These are phyloP conservation scores for Hypolimnas misippus DNA, from an alignment of 2,888 invertebrate species.

Conservation along the genomic window DNA sequence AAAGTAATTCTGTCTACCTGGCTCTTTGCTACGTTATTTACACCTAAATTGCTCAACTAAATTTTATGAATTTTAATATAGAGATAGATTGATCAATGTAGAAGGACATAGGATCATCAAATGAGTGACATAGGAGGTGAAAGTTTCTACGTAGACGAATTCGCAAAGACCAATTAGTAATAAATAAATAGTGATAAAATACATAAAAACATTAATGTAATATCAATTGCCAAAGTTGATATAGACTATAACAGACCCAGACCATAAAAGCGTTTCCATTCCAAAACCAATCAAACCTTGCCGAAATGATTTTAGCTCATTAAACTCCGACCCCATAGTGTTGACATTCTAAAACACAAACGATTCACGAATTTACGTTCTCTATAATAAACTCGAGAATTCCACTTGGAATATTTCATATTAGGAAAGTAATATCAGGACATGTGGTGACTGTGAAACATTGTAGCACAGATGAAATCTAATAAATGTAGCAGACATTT, in stretches of 20 bases:
- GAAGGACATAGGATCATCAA: no score
- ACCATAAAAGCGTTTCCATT: slow-evolving; percentile 22
- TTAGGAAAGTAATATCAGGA: slow-evolving; percentile 37
- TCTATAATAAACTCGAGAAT: slow-evolving; percentile 16
- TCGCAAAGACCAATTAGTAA: no score
- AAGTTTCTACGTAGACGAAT: no score
- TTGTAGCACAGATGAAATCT: slow-evolving; percentile 39
- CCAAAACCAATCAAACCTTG: slow-evolving; percentile 33
- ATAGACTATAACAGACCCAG: slow-evolving; percentile 7
- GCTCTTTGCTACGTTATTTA: no score
- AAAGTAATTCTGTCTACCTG: no score
- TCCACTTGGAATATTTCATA: slow-evolving; percentile 24
- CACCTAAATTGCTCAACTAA: no score
- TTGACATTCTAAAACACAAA: slow-evolving; percentile 21
- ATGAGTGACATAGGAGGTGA: no score
- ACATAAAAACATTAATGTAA: background rate
- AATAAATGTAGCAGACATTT: slow-evolving; percentile 39
- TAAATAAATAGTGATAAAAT: no score
- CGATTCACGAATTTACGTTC: slow-evolving; percentile 16
- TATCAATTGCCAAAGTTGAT: background rate
- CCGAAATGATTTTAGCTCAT: slow-evolving; percentile 22
- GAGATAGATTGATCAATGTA: no score
- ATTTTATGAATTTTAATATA: no score
- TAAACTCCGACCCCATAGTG: slow-evolving; percentile 23
- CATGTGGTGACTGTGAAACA: slow-evolving; percentile 41